Evolutionary conservation across 2,888 invertebrate genomes (phyloP).

Genomic region (Halictus quadricinctus): DNA sequence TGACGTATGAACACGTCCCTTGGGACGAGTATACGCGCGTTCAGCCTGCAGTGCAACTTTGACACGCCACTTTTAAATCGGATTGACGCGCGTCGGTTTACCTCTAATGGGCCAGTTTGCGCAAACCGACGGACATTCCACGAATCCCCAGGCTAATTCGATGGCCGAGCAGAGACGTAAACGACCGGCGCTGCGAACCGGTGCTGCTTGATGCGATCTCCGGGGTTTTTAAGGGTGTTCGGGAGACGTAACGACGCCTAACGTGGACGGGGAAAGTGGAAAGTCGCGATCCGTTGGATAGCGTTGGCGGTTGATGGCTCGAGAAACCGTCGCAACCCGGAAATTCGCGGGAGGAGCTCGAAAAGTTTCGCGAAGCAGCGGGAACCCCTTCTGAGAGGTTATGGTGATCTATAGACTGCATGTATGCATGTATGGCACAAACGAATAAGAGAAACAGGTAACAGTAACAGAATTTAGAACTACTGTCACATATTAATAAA

Average conservation of each 20-base stretch:
- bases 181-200: constrained; percentile 1
- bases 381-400: neutral
- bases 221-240: neutral
- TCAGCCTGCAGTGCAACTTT: constrained; percentile 25
- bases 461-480: too few species aligned
- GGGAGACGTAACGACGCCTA: neutral
- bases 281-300: neutral
- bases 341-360: neutral
- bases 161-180: neutral
- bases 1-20: constrained; percentile 45
- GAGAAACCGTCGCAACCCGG: too few species aligned
- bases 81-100: constrained; percentile 49
- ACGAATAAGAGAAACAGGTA: too few species aligned
- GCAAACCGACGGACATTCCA: constrained; percentile 33
- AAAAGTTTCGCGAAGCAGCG: neutral
- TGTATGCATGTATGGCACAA: too few species aligned
- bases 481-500: too few species aligned
- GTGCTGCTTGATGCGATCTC: neutral
- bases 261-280: constrained; percentile 2
- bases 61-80: constrained; percentile 49
- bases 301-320: neutral
- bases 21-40: constrained; percentile 10
- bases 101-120: constrained; percentile 42
- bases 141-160: constrained; percentile 21
- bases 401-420: too few species aligned